Evolutionary conservation across 2,113 vertebrate genomes (phyloP), one percentile per base, ranked within the genome.

Genomic region (Pachycephala philippinensis): DNA sequence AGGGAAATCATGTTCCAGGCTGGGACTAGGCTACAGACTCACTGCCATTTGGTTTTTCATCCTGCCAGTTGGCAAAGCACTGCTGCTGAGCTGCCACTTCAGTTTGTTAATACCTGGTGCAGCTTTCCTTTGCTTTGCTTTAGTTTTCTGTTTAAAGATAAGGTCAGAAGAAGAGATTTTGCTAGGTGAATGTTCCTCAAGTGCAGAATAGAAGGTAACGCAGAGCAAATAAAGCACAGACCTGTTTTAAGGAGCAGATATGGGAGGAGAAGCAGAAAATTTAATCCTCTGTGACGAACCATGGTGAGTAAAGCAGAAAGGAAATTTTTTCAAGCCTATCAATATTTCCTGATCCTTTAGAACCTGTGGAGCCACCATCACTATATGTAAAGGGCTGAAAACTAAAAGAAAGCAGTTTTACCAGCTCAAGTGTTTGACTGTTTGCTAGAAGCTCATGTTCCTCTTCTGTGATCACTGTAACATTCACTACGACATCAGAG

Each of bases 401-500:
- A 20, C 33, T 79, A 21, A 66, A 76, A 54, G 50, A 53, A 52
- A 44, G 19, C 11, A 75, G 13, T 35, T 87, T 75, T 61, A 11
- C 20, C 18, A 66, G 27, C 30, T 84, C 37, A 76, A 5, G 27
- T 18, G 24, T 59, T 68, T 1, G 2, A 15, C 37, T 63, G 8
- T 63, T 70, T 15, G 2, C 47, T 77, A n/a, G 44, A 84, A 87
- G 33, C 44, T 47, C 19, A 10, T 15, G 23, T 65, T 35, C 40
- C 15, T 0, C 1, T 79, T 75, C 56, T 56, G 45, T 50, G 14
- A 37, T 54, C 28, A 26, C 24, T 0, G 0, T 31, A 68, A 71
- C 33, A 28, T 44, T 70, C 15, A 18, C 16, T 87, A 4, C 0
- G 0, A 27, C 8, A 15, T 26, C 22, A 5, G 8, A 70, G 59